These are phyloP conservation scores for Synchiropus splendidus DNA, from an alignment of 2,113 vertebrate genomes.

Conservation along the genomic window DNA sequence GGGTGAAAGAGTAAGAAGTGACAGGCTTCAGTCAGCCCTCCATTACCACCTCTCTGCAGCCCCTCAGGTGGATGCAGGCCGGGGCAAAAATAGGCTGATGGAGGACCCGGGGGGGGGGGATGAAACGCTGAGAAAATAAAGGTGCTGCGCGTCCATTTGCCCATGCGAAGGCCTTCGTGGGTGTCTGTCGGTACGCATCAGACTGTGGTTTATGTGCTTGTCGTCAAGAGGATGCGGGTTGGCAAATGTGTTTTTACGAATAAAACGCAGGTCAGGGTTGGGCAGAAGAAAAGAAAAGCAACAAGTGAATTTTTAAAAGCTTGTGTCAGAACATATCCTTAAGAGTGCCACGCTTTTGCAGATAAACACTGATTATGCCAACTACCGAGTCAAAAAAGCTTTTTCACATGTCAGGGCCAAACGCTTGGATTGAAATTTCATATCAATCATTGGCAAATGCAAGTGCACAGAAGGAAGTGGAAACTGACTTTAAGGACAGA, in stretches of 20 bases:
- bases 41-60: constrained; percentile 65
- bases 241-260: constrained; percentile 4
- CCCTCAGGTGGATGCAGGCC: constrained; percentile 51
- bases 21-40: constrained; percentile 65
- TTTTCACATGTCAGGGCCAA: constrained; percentile 25
- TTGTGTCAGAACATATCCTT: background rate
- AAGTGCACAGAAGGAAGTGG: constrained; percentile 40
- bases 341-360: constrained; percentile 5
- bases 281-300: background rate
- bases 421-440: constrained; percentile 34
- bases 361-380: constrained; percentile 29
- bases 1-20: constrained; percentile 66
- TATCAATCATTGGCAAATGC: constrained; percentile 27
- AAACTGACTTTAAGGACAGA: background rate
- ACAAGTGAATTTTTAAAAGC: constrained; percentile 1
- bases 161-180: constrained; percentile 11
- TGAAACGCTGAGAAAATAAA: constrained; percentile 27
- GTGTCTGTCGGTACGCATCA: constrained; percentile 15
- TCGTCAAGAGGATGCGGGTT: constrained; percentile 3
- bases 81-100: constrained; percentile 49
- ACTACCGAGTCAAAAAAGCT: constrained; percentile 9
- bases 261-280: constrained; percentile 6
- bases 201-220: constrained; percentile 1
- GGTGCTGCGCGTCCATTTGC: constrained; percentile 19
- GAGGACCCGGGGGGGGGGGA: constrained; percentile 26